Conservation (phyloP, 64 coral and sea anemone genomes). For the Montipora foliosa region DNA sequence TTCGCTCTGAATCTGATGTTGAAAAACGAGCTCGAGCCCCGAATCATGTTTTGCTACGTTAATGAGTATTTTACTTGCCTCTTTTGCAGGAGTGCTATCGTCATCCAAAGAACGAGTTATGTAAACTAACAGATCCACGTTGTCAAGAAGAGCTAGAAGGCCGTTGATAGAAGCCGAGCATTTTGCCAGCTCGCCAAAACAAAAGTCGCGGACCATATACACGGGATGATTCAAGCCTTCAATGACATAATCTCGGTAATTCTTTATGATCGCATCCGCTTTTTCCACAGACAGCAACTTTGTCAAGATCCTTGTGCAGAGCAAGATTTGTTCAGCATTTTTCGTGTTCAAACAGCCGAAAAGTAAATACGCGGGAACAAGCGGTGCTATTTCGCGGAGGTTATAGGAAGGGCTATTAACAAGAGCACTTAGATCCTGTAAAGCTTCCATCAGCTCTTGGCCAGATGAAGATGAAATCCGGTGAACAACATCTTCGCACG, state of each 20-base stretch:
- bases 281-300: slow-evolving; percentile 87
- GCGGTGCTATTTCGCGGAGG: slow-evolving; percentile 61
- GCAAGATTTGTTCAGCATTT: slow-evolving; percentile 77
- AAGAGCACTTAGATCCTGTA: slow-evolving; percentile 82
- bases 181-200: slow-evolving; percentile 82
- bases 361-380: slow-evolving; percentile 62
- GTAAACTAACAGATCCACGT: slow-evolving; percentile 85
- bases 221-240: slow-evolving; percentile 94
- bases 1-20: slow-evolving; percentile 83
- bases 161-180: slow-evolving; percentile 87
- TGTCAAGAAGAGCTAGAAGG: slow-evolving; percentile 78
- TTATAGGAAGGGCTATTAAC: slow-evolving; percentile 63
- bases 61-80: slow-evolving; percentile 76
- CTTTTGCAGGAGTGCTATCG: slow-evolving; percentile 65
- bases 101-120: slow-evolving; percentile 73
- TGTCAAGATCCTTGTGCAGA: slow-evolving; percentile 86
- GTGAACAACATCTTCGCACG: slow-evolving; percentile 71
- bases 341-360: slow-evolving; percentile 85
- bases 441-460: slow-evolving; percentile 42
- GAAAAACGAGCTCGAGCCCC: slow-evolving; percentile 83
- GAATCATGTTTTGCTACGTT: slow-evolving; percentile 84
- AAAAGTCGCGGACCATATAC: slow-evolving; percentile 86
- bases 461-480: slow-evolving; percentile 82
- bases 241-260: slow-evolving; percentile 85
- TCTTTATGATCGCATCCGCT: slow-evolving; percentile 69